Percentiles rank a stretch among this genome's conserved stretches.
These are phyloP conservation scores for Ceratina calcarata DNA, from an alignment of 1,140 invertebrate genomes.

Conservation along the genomic window DNA sequence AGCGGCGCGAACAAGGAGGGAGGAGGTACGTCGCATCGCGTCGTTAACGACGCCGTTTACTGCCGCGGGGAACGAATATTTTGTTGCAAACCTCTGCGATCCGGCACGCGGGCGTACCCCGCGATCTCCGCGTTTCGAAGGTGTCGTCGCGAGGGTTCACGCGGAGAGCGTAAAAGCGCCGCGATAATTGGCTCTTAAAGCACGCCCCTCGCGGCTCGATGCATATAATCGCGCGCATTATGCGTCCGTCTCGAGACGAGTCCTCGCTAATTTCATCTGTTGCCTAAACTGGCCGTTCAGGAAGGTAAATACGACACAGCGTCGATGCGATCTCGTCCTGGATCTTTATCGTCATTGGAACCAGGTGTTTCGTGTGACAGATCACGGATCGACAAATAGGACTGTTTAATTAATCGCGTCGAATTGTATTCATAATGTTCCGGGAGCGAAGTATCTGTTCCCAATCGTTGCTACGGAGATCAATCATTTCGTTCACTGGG, in stretches of 20 bases:
- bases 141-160: constrained; percentile 4
- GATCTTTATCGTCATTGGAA: too few species aligned
- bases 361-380: too few species aligned
- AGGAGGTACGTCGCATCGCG: constrained; percentile 41
- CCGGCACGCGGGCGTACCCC: constrained; percentile 24
- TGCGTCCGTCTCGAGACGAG: constrained; percentile 42
- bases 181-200: constrained; percentile 56
- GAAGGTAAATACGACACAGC: too few species aligned
- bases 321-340: too few species aligned
- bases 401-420: too few species aligned
- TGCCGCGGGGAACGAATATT: constrained; percentile 76
- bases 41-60: constrained; percentile 79
- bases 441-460: too few species aligned
- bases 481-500: not conserved
- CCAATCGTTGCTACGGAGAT: too few species aligned
- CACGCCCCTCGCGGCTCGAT: constrained; percentile 45
- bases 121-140: constrained; percentile 15
- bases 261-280: constrained; percentile 47
- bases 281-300: constrained; percentile 50
- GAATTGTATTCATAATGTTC: too few species aligned
- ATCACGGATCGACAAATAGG: too few species aligned
- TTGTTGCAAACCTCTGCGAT: constrained; percentile 66
- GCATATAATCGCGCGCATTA: constrained; percentile 55
- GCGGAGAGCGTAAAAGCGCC: constrained; percentile 18
- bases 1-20: constrained; percentile 14